Percentiles rank a stretch among this genome's conserved stretches.
phyloP scores from a whole-genome alignment of 2,113 vertebrate species.

The Herpetotheres cachinnans region DNA sequence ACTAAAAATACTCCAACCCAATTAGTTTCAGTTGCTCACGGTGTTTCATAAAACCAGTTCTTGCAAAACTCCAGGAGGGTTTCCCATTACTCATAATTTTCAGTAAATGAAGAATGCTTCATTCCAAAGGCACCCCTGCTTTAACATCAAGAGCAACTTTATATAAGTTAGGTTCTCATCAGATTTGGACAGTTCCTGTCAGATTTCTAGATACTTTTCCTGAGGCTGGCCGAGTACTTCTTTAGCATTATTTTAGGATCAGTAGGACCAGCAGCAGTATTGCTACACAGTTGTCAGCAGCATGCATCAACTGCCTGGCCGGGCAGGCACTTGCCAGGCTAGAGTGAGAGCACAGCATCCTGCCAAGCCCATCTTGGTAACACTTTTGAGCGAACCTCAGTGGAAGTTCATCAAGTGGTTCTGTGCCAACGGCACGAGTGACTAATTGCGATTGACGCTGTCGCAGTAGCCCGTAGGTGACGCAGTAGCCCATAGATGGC shows the following conservation, averaged over 20 bases:
- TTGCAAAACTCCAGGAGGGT: background rate
- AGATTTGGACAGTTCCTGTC: background rate
- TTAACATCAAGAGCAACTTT: background rate
- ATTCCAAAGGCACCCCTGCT: background rate
- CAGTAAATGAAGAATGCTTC: background rate
- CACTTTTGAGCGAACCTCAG: background rate
- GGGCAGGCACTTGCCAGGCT: background rate
- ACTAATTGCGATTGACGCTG: rapidly evolving
- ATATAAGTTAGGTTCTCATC: background rate
- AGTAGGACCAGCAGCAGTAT: background rate
- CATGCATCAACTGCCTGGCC: background rate
- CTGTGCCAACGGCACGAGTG: rapidly evolving
- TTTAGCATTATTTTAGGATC: background rate
- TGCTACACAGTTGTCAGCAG: background rate
- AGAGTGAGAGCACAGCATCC: background rate
- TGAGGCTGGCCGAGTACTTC: rapidly evolving
- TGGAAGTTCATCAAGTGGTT: background rate
- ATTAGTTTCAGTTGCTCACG: background rate
- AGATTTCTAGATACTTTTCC: background rate
- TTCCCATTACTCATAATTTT: background rate
- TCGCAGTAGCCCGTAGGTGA: rapidly evolving
- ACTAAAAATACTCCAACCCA: background rate
- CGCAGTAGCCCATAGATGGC: slow-evolving; percentile 6
- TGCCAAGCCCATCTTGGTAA: too few species aligned
- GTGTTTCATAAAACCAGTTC: background rate